Evolutionary conservation across 1,140 invertebrate genomes (phyloP).

Genomic region (Cydia strobilella): DNA sequence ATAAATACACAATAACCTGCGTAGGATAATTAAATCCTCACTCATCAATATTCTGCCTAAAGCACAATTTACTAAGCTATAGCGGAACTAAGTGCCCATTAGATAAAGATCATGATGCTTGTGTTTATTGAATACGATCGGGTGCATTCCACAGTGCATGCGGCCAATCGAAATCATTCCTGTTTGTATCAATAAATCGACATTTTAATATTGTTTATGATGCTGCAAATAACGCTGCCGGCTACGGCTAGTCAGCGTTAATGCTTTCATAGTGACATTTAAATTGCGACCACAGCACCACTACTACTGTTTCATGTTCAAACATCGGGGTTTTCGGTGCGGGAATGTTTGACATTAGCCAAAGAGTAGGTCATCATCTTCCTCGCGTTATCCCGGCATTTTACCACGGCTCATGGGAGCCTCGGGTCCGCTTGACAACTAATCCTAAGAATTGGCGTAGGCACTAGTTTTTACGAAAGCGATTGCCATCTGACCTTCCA

Average conservation of each 20-base stretch:
- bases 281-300: too few relatives aligned
- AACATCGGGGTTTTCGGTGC: too few relatives aligned
- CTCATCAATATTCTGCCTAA: conserved; percentile 33
- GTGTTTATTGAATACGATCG: not conserved
- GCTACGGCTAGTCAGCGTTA: not conserved
- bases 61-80: not conserved
- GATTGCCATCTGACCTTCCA: too few relatives aligned
- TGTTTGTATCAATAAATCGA: not conserved
- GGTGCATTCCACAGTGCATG: not conserved
- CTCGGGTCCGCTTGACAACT: too few relatives aligned
- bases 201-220: conserved; percentile 5
- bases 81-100: not conserved
- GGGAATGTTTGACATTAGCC: too few relatives aligned
- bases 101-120: conserved; percentile 1
- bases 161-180: not conserved
- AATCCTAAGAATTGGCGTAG: too few relatives aligned
- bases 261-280: not conserved
- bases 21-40: not conserved
- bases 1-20: not conserved
- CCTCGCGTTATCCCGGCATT: too few relatives aligned
- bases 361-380: too few relatives aligned
- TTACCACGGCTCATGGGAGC: too few relatives aligned
- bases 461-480: too few relatives aligned
- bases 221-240: conserved; percentile 5
- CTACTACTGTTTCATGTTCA: too few relatives aligned